Evolutionary conservation across 2,888 invertebrate genomes (phyloP).

Genomic region (Drosophila anomalata): DNA sequence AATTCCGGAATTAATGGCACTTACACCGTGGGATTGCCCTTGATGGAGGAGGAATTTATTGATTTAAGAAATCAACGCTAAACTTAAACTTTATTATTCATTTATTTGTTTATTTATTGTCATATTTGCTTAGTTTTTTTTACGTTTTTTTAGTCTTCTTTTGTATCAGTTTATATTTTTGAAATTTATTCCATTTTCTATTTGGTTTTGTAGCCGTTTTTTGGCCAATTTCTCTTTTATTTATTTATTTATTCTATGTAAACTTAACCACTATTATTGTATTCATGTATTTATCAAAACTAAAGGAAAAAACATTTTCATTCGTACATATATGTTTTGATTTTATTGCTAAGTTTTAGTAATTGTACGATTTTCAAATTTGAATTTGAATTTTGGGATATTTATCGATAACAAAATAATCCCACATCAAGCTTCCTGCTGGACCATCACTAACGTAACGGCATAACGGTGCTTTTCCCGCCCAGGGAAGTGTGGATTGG

Average conservation of each 20-base stretch:
- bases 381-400: neutral
- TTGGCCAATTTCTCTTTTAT: neutral
- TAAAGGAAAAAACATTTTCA: neutral
- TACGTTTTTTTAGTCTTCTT: conserved; percentile 1
- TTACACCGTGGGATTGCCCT: conserved; percentile 69
- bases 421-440: neutral
- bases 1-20: conserved; percentile 48
- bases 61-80: conserved; percentile 13
- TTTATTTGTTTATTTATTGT: conserved; percentile 27
- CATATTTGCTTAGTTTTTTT: conserved; percentile 13
- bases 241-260: conserved; percentile 1
- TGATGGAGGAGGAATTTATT: conserved; percentile 54
- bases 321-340: neutral
- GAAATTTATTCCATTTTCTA: neutral
- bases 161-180: neutral
- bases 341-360: neutral
- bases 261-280: neutral
- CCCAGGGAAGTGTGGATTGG: neutral
- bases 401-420: neutral
- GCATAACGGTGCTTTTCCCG: conserved; percentile 32
- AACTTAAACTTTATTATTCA: neutral
- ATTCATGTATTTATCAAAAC: neutral
- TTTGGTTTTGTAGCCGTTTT: neutral
- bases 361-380: neutral
- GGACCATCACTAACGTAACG: conserved; percentile 13